Conservation (phyloP, 2,888 invertebrate genomes). For the Lasioglossum calceatum region DNA sequence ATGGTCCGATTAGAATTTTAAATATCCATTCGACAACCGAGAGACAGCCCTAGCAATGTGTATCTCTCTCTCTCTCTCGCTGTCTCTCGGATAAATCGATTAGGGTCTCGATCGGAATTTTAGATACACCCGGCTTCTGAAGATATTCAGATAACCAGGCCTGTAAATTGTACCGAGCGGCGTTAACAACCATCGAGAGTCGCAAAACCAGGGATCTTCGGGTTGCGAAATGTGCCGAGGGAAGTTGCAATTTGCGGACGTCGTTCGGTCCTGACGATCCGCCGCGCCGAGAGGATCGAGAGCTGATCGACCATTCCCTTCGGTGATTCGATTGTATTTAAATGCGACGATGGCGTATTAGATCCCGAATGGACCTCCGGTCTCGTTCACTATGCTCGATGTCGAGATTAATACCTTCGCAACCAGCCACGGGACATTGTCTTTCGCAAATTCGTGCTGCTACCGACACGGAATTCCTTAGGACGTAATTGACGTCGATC, state of each 20-base stretch:
- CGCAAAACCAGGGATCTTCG: conserved; percentile 24
- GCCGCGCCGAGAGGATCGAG: neutral
- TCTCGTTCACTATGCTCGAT: too few relatives aligned
- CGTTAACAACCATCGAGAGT: conserved; percentile 34
- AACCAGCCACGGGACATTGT: neutral
- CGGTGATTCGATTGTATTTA: conserved; percentile 18
- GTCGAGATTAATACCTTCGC: neutral
- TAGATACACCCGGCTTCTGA: conserved; percentile 31
- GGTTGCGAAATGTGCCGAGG: conserved; percentile 29
- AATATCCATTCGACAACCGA: conserved; percentile 43
- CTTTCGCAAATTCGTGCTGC: neutral
- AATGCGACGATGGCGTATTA: neutral
- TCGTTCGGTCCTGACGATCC: neutral
- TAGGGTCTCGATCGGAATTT: conserved; percentile 49
- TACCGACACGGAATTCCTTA: neutral
- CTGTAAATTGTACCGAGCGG: conserved; percentile 34
- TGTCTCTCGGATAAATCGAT: conserved; percentile 27
- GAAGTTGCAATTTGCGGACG: conserved; percentile 35
- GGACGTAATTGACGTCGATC: neutral
- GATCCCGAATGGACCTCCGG: neutral
- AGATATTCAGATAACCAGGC: conserved; percentile 33
- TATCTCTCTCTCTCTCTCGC: too few relatives aligned
- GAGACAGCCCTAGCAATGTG: neutral
- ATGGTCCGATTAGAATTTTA: conserved; percentile 60
- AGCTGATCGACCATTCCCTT: neutral